Conservation (phyloP, 2,113 vertebrate species). For the Sorex araneus region DNA sequence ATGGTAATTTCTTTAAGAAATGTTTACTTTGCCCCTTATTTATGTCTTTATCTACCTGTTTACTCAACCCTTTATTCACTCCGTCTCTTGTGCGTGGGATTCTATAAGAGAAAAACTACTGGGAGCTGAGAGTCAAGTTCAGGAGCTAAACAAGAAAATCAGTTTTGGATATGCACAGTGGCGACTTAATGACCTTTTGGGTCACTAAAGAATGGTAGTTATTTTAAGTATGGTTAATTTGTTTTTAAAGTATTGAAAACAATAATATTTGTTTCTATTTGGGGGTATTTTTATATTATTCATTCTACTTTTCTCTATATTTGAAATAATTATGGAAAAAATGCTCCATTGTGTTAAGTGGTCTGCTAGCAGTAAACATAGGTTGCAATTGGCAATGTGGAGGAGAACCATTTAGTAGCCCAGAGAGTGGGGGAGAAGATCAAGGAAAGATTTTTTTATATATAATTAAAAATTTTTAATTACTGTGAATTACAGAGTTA, state of each 20-base stretch:
- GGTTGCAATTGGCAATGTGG: not conserved
- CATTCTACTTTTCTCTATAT: not conserved
- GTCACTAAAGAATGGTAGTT: not conserved
- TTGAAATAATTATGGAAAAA: slow-evolving; percentile 43
- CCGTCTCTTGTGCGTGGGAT: not conserved
- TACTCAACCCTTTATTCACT: not conserved
- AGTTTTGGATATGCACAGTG: not conserved
- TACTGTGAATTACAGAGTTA: too few relatives aligned
- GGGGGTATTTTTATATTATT: not conserved
- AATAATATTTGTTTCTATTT: too few relatives aligned
- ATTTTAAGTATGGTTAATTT: not conserved
- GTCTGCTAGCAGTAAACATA: not conserved
- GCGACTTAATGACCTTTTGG: not conserved
- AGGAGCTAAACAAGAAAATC: not conserved
- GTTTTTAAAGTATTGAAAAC: not conserved
- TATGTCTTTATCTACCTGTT: not conserved
- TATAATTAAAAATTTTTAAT: too few relatives aligned
- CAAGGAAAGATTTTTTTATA: not conserved
- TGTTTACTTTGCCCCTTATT: too few relatives aligned
- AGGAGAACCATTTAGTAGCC: not conserved
- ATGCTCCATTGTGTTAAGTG: not conserved
- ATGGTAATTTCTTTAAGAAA: too few relatives aligned
- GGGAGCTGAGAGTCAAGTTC: not conserved
- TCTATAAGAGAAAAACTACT: not conserved
- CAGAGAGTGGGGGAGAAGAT: not conserved